phyloP scores from a whole-genome alignment of 2,888 invertebrate species.

The Venusia cambrica region DNA sequence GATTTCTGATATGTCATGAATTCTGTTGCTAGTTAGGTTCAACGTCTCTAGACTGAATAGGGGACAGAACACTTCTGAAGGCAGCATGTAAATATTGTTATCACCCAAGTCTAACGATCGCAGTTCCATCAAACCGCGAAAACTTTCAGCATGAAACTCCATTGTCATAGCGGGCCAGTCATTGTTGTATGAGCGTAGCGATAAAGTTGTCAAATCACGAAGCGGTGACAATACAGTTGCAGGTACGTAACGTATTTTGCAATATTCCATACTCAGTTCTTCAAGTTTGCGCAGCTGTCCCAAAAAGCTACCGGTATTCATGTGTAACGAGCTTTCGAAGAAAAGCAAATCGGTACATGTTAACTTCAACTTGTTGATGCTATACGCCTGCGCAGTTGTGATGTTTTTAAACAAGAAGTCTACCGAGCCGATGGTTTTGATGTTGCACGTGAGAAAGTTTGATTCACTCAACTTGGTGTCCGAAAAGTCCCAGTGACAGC shows the following conservation, averaged over 20 bases:
- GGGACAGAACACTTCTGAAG: conserved; percentile 87
- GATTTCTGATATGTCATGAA: conserved; percentile 88
- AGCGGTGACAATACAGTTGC: conserved; percentile 85
- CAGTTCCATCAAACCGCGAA: conserved; percentile 85
- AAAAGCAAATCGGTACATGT: conserved; percentile 88
- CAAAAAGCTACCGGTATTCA: conserved; percentile 82
- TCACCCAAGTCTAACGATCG: conserved; percentile 86
- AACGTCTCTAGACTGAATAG: conserved; percentile 84
- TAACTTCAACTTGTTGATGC: conserved; percentile 84
- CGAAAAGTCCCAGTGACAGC: conserved; percentile 87
- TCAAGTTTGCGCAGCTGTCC: conserved; percentile 85
- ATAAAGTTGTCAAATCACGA: conserved; percentile 84
- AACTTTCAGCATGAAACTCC: conserved; percentile 88
- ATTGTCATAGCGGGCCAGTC: conserved; percentile 91
- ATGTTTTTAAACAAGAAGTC: conserved; percentile 86
- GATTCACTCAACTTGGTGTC: conserved; percentile 79
- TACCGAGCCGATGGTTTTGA: conserved; percentile 87
- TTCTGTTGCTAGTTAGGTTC: conserved; percentile 88
- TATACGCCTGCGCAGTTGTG: conserved; percentile 85
- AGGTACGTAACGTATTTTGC: conserved; percentile 88
- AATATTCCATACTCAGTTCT: conserved; percentile 87
- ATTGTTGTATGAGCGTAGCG: conserved; percentile 87
- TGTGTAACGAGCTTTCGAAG: conserved; percentile 86
- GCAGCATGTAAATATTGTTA: conserved; percentile 89
- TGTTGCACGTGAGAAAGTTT: conserved; percentile 84